phyloP scores from a whole-genome alignment of 2,888 invertebrate species.

The Drosophila lutescens region DNA sequence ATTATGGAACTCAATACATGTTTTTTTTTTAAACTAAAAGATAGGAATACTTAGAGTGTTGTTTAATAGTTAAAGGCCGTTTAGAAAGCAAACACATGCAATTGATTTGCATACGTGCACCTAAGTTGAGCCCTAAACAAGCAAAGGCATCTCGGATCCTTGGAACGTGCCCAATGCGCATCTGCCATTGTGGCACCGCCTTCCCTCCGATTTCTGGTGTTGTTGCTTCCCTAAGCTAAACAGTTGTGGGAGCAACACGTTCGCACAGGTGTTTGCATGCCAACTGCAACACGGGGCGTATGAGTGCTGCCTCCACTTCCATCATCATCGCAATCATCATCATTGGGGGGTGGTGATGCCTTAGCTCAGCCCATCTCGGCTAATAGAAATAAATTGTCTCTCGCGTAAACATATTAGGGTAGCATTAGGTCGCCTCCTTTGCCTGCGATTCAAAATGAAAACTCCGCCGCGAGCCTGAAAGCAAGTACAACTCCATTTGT shows the following conservation, averaged over 20 bases:
- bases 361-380: conserved; percentile 11
- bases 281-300: conserved; percentile 49
- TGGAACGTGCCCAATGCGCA: conserved; percentile 27
- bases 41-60: too few relatives aligned
- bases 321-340: conserved; percentile 35
- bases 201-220: not conserved
- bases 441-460: conserved; percentile 33
- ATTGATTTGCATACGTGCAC: conserved; percentile 21
- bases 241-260: conserved; percentile 61
- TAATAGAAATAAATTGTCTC: conserved; percentile 72
- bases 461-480: conserved; percentile 15
- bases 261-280: conserved; percentile 26
- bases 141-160: conserved; percentile 16
- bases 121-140: conserved; percentile 27
- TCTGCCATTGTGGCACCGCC: not conserved
- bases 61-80: not conserved
- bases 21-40: too few relatives aligned
- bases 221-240: conserved; percentile 49
- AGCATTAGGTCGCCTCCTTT: conserved; percentile 46
- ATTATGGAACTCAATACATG: too few relatives aligned
- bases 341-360: not conserved
- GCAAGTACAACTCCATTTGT: conserved; percentile 37
- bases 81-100: not conserved
- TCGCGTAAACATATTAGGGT: conserved; percentile 58
- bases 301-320: conserved; percentile 41